phyloP scores from a whole-genome alignment of 2,888 invertebrate genomes.

The Thelaira solivaga region DNA sequence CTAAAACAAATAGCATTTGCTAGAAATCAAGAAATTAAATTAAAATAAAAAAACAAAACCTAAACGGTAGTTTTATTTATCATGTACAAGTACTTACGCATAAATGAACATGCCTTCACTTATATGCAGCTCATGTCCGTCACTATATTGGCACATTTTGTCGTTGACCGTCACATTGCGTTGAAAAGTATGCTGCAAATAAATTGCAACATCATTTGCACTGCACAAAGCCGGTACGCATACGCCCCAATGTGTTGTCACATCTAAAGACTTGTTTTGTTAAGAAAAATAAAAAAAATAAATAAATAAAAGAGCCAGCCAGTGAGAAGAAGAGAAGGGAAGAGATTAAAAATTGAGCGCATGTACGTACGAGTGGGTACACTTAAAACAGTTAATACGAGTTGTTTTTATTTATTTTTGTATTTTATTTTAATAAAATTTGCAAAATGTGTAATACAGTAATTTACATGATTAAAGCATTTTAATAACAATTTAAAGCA shows the following conservation, averaged over 20 bases:
- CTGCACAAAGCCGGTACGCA: slow-evolving; percentile 82
- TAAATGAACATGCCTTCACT: slow-evolving; percentile 72
- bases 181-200: slow-evolving; percentile 69
- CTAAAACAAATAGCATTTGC: too few relatives aligned
- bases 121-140: slow-evolving; percentile 72
- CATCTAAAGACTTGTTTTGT: slow-evolving; percentile 60
- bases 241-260: slow-evolving; percentile 80
- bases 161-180: slow-evolving; percentile 77
- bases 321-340: neutral
- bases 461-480: slow-evolving; percentile 55
- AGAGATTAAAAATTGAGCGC: neutral
- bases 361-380: neutral
- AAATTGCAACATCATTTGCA: slow-evolving; percentile 78
- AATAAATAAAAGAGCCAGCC: neutral
- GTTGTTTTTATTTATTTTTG: neutral
- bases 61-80: neutral
- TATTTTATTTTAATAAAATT: slow-evolving; percentile 11
- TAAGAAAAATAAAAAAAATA: too few relatives aligned
- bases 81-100: slow-evolving; percentile 75
- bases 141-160: slow-evolving; percentile 78
- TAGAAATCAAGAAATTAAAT: slow-evolving; percentile 2
- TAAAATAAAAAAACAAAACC: neutral
- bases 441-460: slow-evolving; percentile 40
- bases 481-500: slow-evolving; percentile 29
- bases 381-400: neutral